These are phyloP conservation scores for Caenorhabditis sp. DNA, from an alignment of 2,888 invertebrate species.

Conservation along the genomic window DNA sequence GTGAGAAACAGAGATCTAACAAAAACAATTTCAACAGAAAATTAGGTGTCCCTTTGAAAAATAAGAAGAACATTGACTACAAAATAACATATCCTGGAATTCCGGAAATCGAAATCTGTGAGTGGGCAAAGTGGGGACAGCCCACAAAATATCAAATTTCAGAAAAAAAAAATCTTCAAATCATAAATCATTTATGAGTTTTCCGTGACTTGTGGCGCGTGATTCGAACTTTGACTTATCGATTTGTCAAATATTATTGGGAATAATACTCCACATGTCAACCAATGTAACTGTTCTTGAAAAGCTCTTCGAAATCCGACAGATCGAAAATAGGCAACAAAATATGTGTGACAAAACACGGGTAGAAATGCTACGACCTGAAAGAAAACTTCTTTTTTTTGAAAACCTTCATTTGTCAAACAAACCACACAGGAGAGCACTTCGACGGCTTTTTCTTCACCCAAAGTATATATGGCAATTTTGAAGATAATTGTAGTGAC, in stretches of 20 bases:
- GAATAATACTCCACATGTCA: constrained; percentile 20
- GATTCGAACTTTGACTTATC: neutral
- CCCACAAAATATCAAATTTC: too few relatives aligned
- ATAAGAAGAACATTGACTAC: too few relatives aligned
- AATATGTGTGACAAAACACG: constrained; percentile 6
- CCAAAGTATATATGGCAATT: constrained; percentile 5
- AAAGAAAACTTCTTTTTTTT: too few relatives aligned
- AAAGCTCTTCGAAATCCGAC: constrained; percentile 16
- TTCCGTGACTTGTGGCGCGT: too few relatives aligned
- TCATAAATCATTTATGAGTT: too few relatives aligned
- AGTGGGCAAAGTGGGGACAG: too few relatives aligned
- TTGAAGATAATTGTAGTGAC: constrained; percentile 12
- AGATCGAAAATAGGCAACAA: constrained; percentile 18
- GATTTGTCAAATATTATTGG: constrained; percentile 16
- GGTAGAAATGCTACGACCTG: neutral
- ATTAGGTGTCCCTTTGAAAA: too few relatives aligned
- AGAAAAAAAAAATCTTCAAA: too few relatives aligned
- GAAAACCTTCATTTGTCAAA: neutral
- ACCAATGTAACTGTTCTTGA: constrained; percentile 16
- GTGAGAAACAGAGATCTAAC: too few relatives aligned
- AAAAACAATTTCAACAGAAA: too few relatives aligned
- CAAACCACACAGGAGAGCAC: constrained; percentile 28
- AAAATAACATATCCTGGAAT: too few relatives aligned
- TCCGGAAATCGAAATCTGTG: too few relatives aligned
- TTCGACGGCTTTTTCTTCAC: constrained; percentile 8